A percentile compares a stretch with the other conserved stretches of the same genome.
These are phyloP conservation scores for Anoplopoma fimbria DNA, from an alignment of 2,113 vertebrate genomes.

Conservation along the genomic window DNA sequence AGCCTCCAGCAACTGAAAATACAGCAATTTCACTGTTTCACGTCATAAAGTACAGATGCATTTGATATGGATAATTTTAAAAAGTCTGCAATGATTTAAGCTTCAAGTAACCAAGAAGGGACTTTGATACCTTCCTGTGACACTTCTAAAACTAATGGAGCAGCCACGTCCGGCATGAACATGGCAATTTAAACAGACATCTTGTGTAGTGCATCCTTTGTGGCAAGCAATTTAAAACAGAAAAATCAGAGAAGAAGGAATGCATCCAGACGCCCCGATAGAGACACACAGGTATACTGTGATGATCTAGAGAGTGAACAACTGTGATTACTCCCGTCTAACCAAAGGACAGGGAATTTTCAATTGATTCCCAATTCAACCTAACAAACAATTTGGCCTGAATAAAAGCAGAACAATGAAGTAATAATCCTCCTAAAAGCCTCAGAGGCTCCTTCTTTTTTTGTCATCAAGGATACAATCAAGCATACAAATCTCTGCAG, in stretches of 20 bases:
- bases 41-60: too few species aligned
- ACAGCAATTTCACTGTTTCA: too few species aligned
- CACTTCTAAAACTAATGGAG: background rate
- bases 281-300: slow-evolving; percentile 32
- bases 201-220: slow-evolving; percentile 7
- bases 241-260: slow-evolving; percentile 16
- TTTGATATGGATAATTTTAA: background rate
- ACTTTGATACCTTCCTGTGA: background rate
- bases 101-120: background rate
- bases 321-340: slow-evolving; percentile 55
- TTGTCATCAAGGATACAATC: slow-evolving; percentile 70
- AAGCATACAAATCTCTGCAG: slow-evolving; percentile 59
- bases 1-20: background rate
- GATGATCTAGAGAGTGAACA: slow-evolving; percentile 24
- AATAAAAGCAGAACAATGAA: slow-evolving; percentile 60
- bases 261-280: background rate
- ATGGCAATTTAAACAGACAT: background rate
- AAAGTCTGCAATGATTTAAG: background rate
- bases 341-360: slow-evolving; percentile 46
- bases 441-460: slow-evolving; percentile 51
- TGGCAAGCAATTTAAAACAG: slow-evolving; percentile 28
- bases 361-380: slow-evolving; percentile 71
- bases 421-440: slow-evolving; percentile 61
- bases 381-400: slow-evolving; percentile 47
- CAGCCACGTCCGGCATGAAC: background rate